Base-by-base conservation (phyloP, 2,113 vertebrate genomes). In the Pteruthius melanotis region DNA sequence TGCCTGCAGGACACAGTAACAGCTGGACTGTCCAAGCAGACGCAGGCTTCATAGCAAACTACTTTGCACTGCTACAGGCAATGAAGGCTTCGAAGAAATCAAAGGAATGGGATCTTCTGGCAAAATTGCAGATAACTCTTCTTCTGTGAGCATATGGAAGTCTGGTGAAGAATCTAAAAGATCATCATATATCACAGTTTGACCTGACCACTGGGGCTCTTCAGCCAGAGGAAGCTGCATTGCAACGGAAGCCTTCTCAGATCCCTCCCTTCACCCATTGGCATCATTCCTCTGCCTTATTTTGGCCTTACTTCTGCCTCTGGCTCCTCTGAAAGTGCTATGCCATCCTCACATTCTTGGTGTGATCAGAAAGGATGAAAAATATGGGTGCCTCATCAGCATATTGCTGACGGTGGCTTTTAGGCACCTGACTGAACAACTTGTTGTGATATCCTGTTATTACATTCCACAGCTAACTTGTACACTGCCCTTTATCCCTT, bases 401-500 rank as follows among this genome's bases (percentile, higher is more conserved):
- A 88, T 86, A 66, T 53, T 88, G 90, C 92, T 95, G 88, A 88
- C 45, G 60, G 49, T 50, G 76, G 71, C 53, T 80, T 93, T 77
- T 77, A 88, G 90, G 83, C 85, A 88, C 68, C 54, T 80, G 42
- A 80, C 69, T 85, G 35, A 95, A 85, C 49, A 79, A 80, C 66
- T 87, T 80, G n/a, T 26, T 93, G 92, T 10, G 2, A 44, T 88
- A 70, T 7, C 56, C 59, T 57, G 28, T 53, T 94, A 30, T 35
- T 88, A 49, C 30, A 65, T 79, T 87, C 52, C 45, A n/a, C 63
- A 83, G 85, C 63, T 72, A 79, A 79, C 70, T 85, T 61, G 45
- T 1, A 53, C n/a, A 10, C n/a, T 87, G 45, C 28, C 52, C 40
- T 83, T 90, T 53, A 54, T 74, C 50, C 59, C 33, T 90, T 74